A percentile compares a stretch with the other conserved stretches of the same genome.
phyloP scores from a whole-genome alignment of 2,113 vertebrate genomes.

The Aramus guarauna region DNA sequence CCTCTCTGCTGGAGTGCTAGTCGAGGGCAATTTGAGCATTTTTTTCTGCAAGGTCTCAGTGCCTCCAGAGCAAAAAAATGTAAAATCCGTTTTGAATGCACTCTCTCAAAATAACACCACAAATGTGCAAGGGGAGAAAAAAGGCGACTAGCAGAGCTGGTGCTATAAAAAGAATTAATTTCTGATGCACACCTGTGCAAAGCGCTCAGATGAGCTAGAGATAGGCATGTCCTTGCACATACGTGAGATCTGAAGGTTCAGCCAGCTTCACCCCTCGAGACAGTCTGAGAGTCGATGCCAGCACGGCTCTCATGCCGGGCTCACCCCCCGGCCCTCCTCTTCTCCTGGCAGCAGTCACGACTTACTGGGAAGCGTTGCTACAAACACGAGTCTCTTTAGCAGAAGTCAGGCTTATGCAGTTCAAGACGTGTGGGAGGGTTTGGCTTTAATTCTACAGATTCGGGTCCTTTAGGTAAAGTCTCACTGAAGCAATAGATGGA shows the following conservation, averaged over 20 bases:
- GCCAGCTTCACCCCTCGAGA: neutral
- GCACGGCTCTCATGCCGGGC: accelerated
- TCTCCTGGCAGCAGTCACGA: neutral
- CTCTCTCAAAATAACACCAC: neutral
- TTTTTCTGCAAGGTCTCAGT: neutral
- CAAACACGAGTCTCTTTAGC: accelerated
- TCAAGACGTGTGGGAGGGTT: neutral
- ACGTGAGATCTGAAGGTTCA: neutral
- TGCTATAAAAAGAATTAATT: neutral
- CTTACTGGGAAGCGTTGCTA: neutral
- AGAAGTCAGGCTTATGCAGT: neutral
- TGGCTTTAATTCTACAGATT: neutral
- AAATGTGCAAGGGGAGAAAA: too few species aligned
- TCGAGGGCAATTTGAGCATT: neutral
- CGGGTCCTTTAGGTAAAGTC: neutral
- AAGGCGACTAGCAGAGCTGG: accelerated
- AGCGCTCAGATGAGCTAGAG: neutral
- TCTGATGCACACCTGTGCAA: neutral
- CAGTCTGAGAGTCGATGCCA: neutral
- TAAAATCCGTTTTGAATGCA: neutral
- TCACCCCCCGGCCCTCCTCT: neutral
- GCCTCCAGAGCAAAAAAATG: neutral
- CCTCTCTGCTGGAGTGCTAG: neutral
- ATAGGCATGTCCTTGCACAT: neutral
- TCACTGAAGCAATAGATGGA: neutral